These are phyloP conservation scores for Cervus canadensis DNA, from an alignment of 2,113 vertebrate species.

Conservation along the genomic window DNA sequence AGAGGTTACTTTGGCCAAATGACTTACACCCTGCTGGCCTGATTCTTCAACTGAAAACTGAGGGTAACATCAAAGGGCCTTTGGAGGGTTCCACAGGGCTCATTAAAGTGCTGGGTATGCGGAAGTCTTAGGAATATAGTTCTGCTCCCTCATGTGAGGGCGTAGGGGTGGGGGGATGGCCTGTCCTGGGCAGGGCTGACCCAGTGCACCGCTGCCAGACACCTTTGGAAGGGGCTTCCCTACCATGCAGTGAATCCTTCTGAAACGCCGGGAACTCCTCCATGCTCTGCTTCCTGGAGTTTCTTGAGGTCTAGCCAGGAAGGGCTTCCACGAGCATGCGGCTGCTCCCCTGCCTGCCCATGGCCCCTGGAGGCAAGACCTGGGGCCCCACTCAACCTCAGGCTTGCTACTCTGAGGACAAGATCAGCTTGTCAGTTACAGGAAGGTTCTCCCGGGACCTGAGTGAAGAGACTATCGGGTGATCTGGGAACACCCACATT, in stretches of 20 bases:
- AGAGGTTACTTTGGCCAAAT: background rate
- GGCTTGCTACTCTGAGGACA: background rate
- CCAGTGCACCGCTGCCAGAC: too few relatives aligned
- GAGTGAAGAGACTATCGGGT: background rate
- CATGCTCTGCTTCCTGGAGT: background rate
- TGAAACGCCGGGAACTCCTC: background rate
- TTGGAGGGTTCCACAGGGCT: background rate
- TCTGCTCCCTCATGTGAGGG: background rate
- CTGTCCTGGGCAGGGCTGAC: background rate
- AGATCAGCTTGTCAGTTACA: background rate
- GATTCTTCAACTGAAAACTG: background rate
- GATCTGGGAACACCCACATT: background rate
- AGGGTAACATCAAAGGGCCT: background rate
- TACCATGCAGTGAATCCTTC: too few relatives aligned
- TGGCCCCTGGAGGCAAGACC: background rate
- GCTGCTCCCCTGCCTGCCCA: background rate
- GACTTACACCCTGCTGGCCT: background rate
- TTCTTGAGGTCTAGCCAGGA: background rate
- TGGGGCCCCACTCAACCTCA: background rate
- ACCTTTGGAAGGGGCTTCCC: background rate
- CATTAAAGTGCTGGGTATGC: fast-evolving
- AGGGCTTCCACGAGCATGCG: fast-evolving
- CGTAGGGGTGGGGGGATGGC: background rate
- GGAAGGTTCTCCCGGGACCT: background rate
- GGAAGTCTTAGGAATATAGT: background rate